Conservation (phyloP, 2,113 vertebrate genomes). For the Macrotis lagotis region DNA sequence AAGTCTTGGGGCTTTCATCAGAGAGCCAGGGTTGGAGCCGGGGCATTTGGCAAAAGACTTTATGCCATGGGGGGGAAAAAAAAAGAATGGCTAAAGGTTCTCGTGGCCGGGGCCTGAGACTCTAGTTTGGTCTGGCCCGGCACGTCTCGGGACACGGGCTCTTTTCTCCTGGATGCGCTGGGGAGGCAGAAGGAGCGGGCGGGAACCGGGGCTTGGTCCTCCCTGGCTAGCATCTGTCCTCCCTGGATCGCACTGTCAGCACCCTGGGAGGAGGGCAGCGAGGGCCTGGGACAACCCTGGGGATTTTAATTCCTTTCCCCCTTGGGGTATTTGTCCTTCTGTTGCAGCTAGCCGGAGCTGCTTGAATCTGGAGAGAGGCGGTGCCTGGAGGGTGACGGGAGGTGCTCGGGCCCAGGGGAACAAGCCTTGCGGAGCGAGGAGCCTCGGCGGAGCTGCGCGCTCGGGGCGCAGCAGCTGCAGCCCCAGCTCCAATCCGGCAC, state of each 20-base stretch:
- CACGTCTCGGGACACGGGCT: not conserved
- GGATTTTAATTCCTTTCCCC: constrained; percentile 41
- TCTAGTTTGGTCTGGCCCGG: not conserved
- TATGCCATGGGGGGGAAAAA: not conserved
- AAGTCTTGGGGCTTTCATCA: constrained; percentile 37
- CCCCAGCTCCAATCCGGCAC: constrained; percentile 51
- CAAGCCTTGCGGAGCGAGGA: constrained; percentile 60
- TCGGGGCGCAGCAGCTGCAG: constrained; percentile 63
- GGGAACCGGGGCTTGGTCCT: constrained; percentile 14
- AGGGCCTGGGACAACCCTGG: constrained; percentile 38
- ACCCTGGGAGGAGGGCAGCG: constrained; percentile 42
- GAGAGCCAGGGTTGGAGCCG: constrained; percentile 29
- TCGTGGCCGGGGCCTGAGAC: not conserved
- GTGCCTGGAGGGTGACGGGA: constrained; percentile 70
- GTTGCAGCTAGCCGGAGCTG: constrained; percentile 71
- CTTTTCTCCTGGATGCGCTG: constrained; percentile 19
- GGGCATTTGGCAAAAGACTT: constrained; percentile 18
- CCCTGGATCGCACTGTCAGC: constrained; percentile 51
- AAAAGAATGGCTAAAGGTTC: not conserved
- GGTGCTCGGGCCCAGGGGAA: constrained; percentile 52
- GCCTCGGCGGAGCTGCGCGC: constrained; percentile 65
- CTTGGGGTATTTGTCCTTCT: constrained; percentile 62
- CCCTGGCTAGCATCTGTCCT: constrained; percentile 36
- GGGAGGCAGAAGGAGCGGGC: constrained; percentile 40
- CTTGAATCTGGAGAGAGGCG: constrained; percentile 68